Percentiles rank a stretch among this genome's conserved stretches.
These are phyloP conservation scores for Cordilura impudica DNA, from an alignment of 2,888 invertebrate genomes.

Conservation along the genomic window DNA sequence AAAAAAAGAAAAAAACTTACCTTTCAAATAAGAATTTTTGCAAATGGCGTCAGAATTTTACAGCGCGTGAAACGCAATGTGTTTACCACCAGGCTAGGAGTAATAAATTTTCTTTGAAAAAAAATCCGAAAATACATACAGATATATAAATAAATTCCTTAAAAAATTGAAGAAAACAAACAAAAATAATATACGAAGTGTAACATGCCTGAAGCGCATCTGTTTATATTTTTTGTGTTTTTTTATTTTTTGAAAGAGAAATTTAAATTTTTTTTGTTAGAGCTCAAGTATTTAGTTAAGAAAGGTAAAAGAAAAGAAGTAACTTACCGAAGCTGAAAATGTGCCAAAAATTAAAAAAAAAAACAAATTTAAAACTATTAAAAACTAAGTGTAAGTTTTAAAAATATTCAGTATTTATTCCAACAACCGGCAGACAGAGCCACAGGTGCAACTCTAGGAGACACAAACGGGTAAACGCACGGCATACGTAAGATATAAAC, in stretches of 20 bases:
- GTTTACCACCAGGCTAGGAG: constrained; percentile 36
- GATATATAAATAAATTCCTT: constrained; percentile 50
- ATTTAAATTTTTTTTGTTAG: constrained; percentile 10
- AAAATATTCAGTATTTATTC: no score
- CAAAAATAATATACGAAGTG: constrained; percentile 53
- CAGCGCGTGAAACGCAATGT: constrained; percentile 65
- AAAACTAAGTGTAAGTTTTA: no score
- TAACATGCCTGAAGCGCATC: constrained; percentile 60
- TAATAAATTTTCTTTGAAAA: constrained; percentile 58
- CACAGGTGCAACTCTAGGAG: no score
- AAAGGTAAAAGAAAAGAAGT: constrained; percentile 28
- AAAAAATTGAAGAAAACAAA: constrained; percentile 33
- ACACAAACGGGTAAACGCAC: no score
- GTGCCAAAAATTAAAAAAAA: neutral
- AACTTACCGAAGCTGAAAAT: constrained; percentile 15
- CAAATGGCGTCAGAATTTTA: constrained; percentile 66
- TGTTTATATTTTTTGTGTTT: constrained; percentile 53
- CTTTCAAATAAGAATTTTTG: constrained; percentile 27
- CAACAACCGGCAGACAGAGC: no score
- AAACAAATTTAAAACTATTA: neutral
- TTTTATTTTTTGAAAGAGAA: neutral
- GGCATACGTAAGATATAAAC: no score
- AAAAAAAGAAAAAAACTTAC: neutral
- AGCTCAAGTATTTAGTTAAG: constrained; percentile 37
- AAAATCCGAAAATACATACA: constrained; percentile 9